A percentile compares a stretch with the other conserved stretches of the same genome.
phyloP scores from a whole-genome alignment of 2,797 vertebrate species.

The Hirundo rustica region DNA sequence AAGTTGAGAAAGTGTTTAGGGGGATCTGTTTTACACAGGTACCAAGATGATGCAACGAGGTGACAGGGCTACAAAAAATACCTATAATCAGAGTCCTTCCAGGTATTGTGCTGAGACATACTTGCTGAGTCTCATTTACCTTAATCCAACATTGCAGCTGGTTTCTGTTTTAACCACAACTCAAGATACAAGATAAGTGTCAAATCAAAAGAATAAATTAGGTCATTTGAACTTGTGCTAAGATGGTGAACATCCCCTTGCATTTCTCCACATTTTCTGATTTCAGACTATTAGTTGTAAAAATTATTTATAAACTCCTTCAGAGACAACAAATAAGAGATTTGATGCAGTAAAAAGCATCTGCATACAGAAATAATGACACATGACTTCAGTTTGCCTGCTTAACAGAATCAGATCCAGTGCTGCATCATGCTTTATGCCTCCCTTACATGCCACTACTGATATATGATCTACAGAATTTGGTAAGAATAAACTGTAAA shows the following conservation, averaged over 20 bases:
- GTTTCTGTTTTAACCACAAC: neutral
- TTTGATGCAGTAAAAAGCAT: neutral
- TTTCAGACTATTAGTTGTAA: neutral
- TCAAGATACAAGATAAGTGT: neutral
- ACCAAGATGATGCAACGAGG: neutral
- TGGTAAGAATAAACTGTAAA: neutral
- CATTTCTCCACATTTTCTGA: neutral
- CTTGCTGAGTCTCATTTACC: neutral
- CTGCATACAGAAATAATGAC: neutral
- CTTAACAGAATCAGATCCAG: neutral
- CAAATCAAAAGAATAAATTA: neutral
- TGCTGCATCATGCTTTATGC: neutral
- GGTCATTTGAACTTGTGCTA: neutral
- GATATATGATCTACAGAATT: neutral
- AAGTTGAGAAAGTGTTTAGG: neutral
- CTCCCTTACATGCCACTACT: neutral
- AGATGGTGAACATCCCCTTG: neutral
- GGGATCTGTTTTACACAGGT: neutral
- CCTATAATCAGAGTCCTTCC: too few relatives aligned
- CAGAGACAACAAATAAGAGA: neutral
- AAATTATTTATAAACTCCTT: neutral
- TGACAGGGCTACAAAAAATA: neutral
- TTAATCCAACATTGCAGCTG: neutral
- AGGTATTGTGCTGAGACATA: neutral
- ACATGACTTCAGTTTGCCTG: neutral